These are phyloP conservation scores for Aphodius granarius DNA, from an alignment of 2,888 invertebrate genomes.

Conservation along the genomic window DNA sequence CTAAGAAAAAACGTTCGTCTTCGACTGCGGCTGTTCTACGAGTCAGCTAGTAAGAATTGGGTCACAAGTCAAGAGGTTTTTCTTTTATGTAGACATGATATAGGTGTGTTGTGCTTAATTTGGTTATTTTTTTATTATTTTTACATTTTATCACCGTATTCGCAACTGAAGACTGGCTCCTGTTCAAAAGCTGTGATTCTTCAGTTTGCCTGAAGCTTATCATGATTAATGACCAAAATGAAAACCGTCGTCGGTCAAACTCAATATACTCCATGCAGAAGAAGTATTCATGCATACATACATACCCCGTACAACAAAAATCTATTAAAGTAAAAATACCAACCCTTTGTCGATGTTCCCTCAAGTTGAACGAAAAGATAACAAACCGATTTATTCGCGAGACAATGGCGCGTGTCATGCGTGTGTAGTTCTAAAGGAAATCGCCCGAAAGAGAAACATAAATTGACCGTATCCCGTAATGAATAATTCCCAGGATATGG, in stretches of 20 bases:
- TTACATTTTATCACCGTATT: too few species aligned
- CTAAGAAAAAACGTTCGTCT: constrained; percentile 4
- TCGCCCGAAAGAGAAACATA: constrained; percentile 1
- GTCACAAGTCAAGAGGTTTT: neutral
- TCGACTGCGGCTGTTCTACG: neutral
- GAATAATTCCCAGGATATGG: neutral
- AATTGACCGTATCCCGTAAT: neutral
- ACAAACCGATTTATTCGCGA: neutral
- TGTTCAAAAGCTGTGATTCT: too few species aligned
- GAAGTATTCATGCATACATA: neutral
- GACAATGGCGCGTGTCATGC: neutral
- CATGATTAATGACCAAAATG: neutral
- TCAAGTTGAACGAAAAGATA: neutral
- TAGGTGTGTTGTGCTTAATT: too few species aligned
- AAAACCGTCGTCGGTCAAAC: neutral
- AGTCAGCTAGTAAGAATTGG: neutral
- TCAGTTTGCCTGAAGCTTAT: too few species aligned
- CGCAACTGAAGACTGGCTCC: too few species aligned
- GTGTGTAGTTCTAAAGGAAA: neutral
- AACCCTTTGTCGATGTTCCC: neutral
- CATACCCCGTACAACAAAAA: neutral
- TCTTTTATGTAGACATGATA: too few species aligned
- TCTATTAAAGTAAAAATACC: neutral
- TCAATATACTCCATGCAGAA: neutral
- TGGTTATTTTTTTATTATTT: too few species aligned